phyloP scores from a whole-genome alignment of 2,113 vertebrate genomes.

The Mugil cephalus region DNA sequence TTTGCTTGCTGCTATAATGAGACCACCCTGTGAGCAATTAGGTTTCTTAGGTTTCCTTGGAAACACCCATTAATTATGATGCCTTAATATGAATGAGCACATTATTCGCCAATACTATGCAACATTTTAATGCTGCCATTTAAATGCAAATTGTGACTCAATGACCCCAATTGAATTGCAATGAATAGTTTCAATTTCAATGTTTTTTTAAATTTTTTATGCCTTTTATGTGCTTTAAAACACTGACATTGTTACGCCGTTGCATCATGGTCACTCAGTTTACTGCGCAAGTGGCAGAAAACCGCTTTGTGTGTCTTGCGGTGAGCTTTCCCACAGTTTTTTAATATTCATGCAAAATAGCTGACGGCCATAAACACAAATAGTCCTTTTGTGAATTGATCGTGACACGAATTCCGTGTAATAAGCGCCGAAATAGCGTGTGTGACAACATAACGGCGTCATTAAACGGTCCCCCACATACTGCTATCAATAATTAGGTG shows the following conservation, averaged over 20 bases:
- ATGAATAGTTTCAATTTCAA: conserved; percentile 72
- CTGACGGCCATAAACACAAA: conserved; percentile 36
- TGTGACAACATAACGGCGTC: conserved; percentile 24
- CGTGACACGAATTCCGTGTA: conserved; percentile 27
- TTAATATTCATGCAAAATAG: conserved; percentile 37
- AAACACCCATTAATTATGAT: conserved; percentile 78
- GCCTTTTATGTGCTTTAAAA: conserved; percentile 58
- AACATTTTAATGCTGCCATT: conserved; percentile 79
- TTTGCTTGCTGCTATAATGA: conserved; percentile 46
- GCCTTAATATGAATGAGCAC: conserved; percentile 68
- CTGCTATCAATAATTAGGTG: conserved; percentile 17
- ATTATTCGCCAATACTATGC: conserved; percentile 71
- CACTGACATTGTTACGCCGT: conserved; percentile 35
- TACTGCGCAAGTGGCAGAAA: conserved; percentile 2
- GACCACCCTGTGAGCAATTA: conserved; percentile 73
- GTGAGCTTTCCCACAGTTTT: conserved; percentile 1
- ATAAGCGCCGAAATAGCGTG: background rate
- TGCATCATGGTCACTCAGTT: conserved; percentile 46
- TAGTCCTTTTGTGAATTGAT: conserved; percentile 22
- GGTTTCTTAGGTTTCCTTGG: conserved; percentile 62
- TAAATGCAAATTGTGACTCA: conserved; percentile 83
- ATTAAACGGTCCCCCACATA: conserved; percentile 27
- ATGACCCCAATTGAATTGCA: conserved; percentile 73
- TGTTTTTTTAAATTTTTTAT: conserved; percentile 60
- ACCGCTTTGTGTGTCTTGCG: conserved; percentile 15